These are phyloP conservation scores for Nomada flava DNA, from an alignment of 2,888 invertebrate genomes.

Conservation along the genomic window DNA sequence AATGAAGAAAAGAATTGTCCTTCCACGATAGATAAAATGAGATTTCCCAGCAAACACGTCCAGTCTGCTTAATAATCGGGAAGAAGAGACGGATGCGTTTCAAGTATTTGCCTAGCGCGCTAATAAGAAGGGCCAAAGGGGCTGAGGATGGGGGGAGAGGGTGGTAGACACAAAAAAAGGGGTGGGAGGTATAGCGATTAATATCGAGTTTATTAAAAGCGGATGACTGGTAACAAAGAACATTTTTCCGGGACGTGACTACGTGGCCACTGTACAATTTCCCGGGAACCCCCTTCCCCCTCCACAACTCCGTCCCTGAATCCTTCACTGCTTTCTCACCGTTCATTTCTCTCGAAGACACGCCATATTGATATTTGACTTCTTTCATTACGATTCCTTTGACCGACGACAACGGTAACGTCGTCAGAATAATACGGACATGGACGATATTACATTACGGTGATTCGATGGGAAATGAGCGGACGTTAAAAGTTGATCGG, in stretches of 20 bases:
- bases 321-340: constrained; percentile 25
- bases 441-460: constrained; percentile 63
- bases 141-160: not conserved
- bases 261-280: constrained; percentile 43
- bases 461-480: constrained; percentile 56
- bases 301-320: too few relatives aligned
- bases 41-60: constrained; percentile 65
- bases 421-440: constrained; percentile 56
- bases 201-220: constrained; percentile 71
- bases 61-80: constrained; percentile 58
- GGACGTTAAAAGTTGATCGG: constrained; percentile 39
- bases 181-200: constrained; percentile 51
- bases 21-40: constrained; percentile 58
- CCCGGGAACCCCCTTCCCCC: not conserved
- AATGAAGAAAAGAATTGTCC: constrained; percentile 58
- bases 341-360: constrained; percentile 65
- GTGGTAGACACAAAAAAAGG: not conserved
- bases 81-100: constrained; percentile 49
- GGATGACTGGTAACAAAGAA: constrained; percentile 63
- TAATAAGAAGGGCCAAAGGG: constrained; percentile 20
- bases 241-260: constrained; percentile 56
- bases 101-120: constrained; percentile 57
- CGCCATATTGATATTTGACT: constrained; percentile 74
- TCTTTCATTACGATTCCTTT: constrained; percentile 72
- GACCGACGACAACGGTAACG: constrained; percentile 53